These are phyloP conservation scores for Bergia sp. DNA, from an alignment of 92 coral and sea anemone genomes.

Conservation along the genomic window DNA sequence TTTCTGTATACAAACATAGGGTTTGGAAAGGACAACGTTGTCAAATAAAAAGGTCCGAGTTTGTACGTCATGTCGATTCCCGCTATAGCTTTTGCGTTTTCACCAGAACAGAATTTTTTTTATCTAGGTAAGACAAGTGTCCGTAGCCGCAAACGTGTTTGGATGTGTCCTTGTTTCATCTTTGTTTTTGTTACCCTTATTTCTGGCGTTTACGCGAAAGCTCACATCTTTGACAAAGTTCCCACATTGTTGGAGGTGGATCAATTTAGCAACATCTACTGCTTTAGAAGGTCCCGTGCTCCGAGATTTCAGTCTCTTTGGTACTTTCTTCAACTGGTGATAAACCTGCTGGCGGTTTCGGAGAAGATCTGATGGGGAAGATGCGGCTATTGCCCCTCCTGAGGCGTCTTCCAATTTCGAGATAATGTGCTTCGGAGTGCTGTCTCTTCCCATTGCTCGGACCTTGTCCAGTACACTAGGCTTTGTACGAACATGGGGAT, in stretches of 20 bases:
- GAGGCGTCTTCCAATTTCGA: too few relatives aligned
- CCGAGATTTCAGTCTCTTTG: constrained; percentile 12
- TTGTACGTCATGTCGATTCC: constrained; percentile 42
- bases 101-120: constrained; percentile 30
- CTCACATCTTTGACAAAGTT: constrained; percentile 21
- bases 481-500: too few relatives aligned
- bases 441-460: too few relatives aligned
- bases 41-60: constrained; percentile 38
- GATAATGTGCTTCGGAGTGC: too few relatives aligned
- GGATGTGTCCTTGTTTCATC: constrained; percentile 14
- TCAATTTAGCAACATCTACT: background rate
- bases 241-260: constrained; percentile 18
- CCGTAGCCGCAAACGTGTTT: constrained; percentile 38
- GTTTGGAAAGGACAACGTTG: constrained; percentile 37
- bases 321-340: constrained; percentile 23
- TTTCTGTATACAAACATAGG: constrained; percentile 17
- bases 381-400: background rate
- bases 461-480: too few relatives aligned
- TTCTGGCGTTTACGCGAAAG: background rate
- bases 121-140: constrained; percentile 3
- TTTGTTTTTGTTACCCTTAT: background rate
- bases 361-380: constrained; percentile 27
- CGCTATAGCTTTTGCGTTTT: background rate
- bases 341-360: constrained; percentile 42
- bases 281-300: constrained; percentile 31